Base-by-base conservation (phyloP, 2,797 vertebrate genomes). In the Mus caroli region DNA sequence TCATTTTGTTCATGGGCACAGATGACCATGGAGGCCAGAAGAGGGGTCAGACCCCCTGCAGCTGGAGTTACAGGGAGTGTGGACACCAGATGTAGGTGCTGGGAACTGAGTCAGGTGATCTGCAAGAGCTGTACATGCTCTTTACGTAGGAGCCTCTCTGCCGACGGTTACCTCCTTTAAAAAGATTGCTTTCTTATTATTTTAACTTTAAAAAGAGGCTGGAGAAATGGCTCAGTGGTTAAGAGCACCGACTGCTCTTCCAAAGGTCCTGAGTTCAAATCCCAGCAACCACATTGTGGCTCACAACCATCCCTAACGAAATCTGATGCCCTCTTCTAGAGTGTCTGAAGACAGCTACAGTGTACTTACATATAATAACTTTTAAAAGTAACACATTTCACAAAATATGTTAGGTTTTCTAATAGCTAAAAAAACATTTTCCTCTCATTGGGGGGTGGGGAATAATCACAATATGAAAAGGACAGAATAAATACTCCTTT, bases 401-500 rank as follows among this genome's bases (percentile, higher is more conserved):
- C 13, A 62, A 52, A 34, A 56, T 56, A 79, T 46, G 13, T 93
- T 52, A 94, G 40, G n/a, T 79, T 89, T 94, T 91, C 71, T 89
- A 4, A 69, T 46, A 67, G 76, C 14, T 92, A 91, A 79, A 95
- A 95, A 93, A 93, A 20, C 62, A 64, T 94, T 34, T 90, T 62
- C 37, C 24, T 60, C 58, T 88, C 20, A 73, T 11, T 22, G 75
- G 46, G 24, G 37, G 22, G n/a, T n/a, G n/a, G 5, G 54, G 88
- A 60, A 76, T 76, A 54, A 3, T 60, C 91, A 96, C 34, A 88
- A 84, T 94, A 95, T 90, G 58, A 94, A 95, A 90, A 19, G 34
- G 94, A 95, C 73, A 58, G 79, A 88, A 46, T 52, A 40, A 88
- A 75, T 43, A 56, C n/a, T 43, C 9, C 5, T 20, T 58, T 76